phyloP scores from a whole-genome alignment of 1,140 invertebrate species.

The Idris sp. region DNA sequence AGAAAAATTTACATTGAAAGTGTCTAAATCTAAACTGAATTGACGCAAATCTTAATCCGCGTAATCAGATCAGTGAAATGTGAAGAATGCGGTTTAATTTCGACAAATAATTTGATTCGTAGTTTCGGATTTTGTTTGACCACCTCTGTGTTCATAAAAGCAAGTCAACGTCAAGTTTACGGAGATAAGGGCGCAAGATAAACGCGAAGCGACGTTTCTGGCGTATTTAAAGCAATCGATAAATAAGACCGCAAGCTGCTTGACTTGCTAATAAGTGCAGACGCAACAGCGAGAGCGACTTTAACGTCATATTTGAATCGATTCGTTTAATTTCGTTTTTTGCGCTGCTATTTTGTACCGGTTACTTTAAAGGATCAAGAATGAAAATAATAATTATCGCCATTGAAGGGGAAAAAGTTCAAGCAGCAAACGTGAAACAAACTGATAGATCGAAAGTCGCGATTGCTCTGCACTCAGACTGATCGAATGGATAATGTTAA shows the following conservation, averaged over 20 bases:
- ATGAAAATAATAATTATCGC: slow-evolving; percentile 47
- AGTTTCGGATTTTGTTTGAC: slow-evolving; percentile 26
- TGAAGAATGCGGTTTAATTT: too few species aligned
- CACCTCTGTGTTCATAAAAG: slow-evolving; percentile 30
- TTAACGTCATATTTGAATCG: slow-evolving; percentile 57
- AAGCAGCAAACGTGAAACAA: not conserved
- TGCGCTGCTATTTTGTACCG: slow-evolving; percentile 21
- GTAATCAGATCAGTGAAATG: slow-evolving; percentile 8
- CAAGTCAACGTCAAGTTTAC: slow-evolving; percentile 19
- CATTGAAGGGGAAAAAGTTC: slow-evolving; percentile 10
- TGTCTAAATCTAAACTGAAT: not conserved
- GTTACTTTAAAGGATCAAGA: slow-evolving; percentile 36
- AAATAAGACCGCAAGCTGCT: slow-evolving; percentile 52
- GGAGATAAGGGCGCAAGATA: slow-evolving; percentile 55
- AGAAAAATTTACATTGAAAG: too few species aligned
- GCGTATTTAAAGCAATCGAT: slow-evolving; percentile 58
- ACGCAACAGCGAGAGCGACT: slow-evolving; percentile 50
- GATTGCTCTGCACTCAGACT: slow-evolving; percentile 38
- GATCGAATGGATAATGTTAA: slow-evolving; percentile 56
- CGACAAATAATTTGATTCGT: slow-evolving; percentile 18
- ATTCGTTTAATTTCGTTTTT: slow-evolving; percentile 53
- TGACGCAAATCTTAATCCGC: not conserved
- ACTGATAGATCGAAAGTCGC: slow-evolving; percentile 39
- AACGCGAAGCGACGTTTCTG: slow-evolving; percentile 27
- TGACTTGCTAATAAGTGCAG: slow-evolving; percentile 60